Evolutionary conservation across 2,797 vertebrate genomes (phyloP).

Genomic region (Lepus oiostolus): DNA sequence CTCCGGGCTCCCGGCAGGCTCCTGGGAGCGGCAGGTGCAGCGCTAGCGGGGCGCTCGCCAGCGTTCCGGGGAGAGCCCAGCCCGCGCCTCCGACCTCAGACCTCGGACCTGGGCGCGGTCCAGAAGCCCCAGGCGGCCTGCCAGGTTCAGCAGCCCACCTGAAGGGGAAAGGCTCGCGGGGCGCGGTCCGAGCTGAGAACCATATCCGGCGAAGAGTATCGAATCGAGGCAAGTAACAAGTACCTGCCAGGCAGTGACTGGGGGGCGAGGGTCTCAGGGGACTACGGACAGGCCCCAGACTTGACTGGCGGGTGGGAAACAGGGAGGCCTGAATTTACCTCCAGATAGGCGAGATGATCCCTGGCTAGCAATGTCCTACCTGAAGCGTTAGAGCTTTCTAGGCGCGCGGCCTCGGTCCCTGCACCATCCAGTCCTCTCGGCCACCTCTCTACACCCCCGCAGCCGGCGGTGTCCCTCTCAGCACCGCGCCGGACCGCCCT

Average conservation of each 20-base stretch:
- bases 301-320: background rate
- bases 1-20: too few species aligned
- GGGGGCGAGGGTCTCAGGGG: background rate
- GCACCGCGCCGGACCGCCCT: background rate
- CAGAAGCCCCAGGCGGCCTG: background rate
- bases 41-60: too few species aligned
- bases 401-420: background rate
- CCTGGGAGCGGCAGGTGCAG: too few species aligned
- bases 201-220: background rate
- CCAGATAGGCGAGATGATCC: background rate
- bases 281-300: background rate
- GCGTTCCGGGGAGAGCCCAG: background rate
- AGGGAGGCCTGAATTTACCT: background rate
- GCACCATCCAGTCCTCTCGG: background rate
- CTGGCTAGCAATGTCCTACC: background rate
- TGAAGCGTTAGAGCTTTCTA: background rate
- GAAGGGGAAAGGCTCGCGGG: background rate
- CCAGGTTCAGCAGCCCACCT: too few species aligned
- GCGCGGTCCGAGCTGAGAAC: background rate
- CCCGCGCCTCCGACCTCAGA: too few species aligned
- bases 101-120: background rate
- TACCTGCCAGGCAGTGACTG: background rate
- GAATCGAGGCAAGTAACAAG: background rate
- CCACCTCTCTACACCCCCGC: background rate
- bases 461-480: background rate